Evolutionary conservation across 2,888 invertebrate genomes (phyloP).

Genomic region (Pollenia amentaria): DNA sequence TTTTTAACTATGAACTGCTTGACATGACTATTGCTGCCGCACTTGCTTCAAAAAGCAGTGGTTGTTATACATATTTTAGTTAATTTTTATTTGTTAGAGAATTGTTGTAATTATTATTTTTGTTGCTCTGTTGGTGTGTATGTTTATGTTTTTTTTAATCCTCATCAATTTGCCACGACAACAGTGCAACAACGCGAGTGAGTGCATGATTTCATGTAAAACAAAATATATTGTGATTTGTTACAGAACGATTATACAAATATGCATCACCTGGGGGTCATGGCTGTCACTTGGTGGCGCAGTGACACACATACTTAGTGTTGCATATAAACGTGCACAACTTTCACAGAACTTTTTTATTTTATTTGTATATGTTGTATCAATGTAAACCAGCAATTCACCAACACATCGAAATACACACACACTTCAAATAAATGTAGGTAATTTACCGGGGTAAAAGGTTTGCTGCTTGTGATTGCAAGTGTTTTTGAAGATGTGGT

Average conservation of each 20-base stretch:
- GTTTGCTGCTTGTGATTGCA: neutral
- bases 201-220: conserved; percentile 31
- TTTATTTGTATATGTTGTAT: neutral
- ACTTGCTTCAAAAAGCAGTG: too few relatives aligned
- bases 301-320: conserved; percentile 25
- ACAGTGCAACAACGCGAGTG: conserved; percentile 5
- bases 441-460: conserved; percentile 9
- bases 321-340: neutral
- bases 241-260: conserved; percentile 40
- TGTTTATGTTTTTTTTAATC: neutral
- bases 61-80: neutral
- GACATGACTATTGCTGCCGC: too few relatives aligned
- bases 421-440: neutral
- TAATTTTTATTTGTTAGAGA: neutral
- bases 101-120: neutral
- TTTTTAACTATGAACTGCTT: too few relatives aligned
- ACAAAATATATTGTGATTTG: conserved; percentile 46
- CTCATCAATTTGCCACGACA: conserved; percentile 33
- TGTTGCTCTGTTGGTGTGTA: too few relatives aligned
- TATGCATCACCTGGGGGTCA: conserved; percentile 47
- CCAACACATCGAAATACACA: too few relatives aligned
- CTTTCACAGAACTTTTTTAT: neutral
- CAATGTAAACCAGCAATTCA: too few relatives aligned
- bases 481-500: neutral
- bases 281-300: conserved; percentile 3